A percentile compares a stretch with the other conserved stretches of the same genome.
These are phyloP conservation scores for Taenaris catops DNA, from an alignment of 2,888 invertebrate genomes.

Conservation along the genomic window DNA sequence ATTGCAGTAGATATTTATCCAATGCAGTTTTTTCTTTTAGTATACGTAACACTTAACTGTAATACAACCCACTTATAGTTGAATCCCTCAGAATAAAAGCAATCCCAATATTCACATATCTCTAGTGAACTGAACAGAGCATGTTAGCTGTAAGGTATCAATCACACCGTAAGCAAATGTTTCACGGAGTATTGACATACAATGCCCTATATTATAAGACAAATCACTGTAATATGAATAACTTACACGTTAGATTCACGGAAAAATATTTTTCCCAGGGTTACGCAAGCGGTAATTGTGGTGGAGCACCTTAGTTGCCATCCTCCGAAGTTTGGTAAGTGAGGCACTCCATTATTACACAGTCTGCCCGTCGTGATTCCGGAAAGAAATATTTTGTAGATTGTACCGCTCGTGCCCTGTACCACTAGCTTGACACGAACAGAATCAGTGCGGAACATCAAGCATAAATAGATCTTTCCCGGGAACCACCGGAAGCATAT, in stretches of 20 bases:
- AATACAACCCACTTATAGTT: constrained; percentile 40
- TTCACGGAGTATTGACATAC: constrained; percentile 49
- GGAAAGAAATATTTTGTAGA: constrained; percentile 80
- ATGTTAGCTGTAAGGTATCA: constrained; percentile 57
- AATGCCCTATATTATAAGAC: constrained; percentile 53
- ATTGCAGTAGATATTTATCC: constrained; percentile 46
- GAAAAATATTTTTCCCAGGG: constrained; percentile 80
- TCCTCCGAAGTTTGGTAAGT: constrained; percentile 79
- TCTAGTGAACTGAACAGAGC: constrained; percentile 48
- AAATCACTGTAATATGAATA: constrained; percentile 67
- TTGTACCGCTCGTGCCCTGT: constrained; percentile 73
- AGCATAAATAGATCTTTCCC: constrained; percentile 78
- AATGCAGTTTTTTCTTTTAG: constrained; percentile 40
- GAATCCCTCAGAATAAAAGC: constrained; percentile 34
- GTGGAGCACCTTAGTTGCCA: constrained; percentile 80
- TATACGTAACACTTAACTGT: constrained; percentile 40
- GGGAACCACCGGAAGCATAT: constrained; percentile 73
- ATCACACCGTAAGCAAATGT: constrained; percentile 53
- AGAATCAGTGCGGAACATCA: constrained; percentile 71
- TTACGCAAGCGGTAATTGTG: constrained; percentile 80
- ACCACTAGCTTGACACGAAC: constrained; percentile 62
- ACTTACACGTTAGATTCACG: constrained; percentile 80
- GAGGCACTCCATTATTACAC: constrained; percentile 78
- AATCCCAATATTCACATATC: constrained; percentile 45
- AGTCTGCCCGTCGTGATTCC: constrained; percentile 78